These are phyloP conservation scores for Caenorhabditis zanzibari DNA, from an alignment of 2,888 invertebrate species.

Conservation along the genomic window DNA sequence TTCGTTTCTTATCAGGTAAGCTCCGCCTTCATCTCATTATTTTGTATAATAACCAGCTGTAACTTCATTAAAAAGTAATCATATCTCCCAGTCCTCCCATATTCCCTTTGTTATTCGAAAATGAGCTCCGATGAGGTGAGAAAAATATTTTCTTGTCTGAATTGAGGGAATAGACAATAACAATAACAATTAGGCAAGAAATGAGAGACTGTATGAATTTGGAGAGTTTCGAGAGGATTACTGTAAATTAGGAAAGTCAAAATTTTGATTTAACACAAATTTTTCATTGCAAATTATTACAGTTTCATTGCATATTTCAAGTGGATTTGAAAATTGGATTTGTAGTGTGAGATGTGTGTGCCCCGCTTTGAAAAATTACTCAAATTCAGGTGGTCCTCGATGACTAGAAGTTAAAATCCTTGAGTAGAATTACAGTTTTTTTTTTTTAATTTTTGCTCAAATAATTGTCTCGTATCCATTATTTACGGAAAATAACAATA, in stretches of 20 bases:
- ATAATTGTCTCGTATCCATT: no score
- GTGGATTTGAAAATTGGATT: no score
- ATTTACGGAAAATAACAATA: no score
- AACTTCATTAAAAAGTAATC: conserved; percentile 1
- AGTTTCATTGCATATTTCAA: no score
- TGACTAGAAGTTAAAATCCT: no score
- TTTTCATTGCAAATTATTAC: no score
- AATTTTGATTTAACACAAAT: no score
- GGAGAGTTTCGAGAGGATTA: background rate
- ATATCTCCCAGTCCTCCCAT: background rate
- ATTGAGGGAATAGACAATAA: background rate
- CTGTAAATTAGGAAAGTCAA: background rate
- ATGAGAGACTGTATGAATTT: background rate
- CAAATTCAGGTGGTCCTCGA: no score
- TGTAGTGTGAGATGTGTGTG: no score
- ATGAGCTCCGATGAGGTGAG: conserved; percentile 23
- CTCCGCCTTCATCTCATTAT: background rate
- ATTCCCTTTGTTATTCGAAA: conserved; percentile 6
- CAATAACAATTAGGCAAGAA: conserved; percentile 7
- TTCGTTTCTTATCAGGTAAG: background rate
- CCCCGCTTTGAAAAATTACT: no score
- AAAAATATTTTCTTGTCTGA: conserved; percentile 10
- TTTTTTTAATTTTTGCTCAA: no score
- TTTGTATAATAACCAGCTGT: background rate
- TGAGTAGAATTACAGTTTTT: no score